phyloP scores from a whole-genome alignment of 2,888 invertebrate genomes.

The Trissonchulus sp. region DNA sequence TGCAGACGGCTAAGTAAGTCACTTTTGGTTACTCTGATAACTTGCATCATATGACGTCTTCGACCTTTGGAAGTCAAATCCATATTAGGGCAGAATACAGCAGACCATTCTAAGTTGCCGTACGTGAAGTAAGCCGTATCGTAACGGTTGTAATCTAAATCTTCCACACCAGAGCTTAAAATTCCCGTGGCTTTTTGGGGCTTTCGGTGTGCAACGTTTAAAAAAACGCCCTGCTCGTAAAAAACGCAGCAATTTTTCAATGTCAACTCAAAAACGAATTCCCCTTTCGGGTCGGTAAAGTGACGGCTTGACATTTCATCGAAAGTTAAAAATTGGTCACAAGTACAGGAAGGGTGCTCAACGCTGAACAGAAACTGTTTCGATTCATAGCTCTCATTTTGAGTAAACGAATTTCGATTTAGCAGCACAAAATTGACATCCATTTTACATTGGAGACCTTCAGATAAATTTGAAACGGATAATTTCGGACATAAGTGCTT shows the following conservation, averaged over 20 bases:
- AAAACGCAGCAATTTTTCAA: slow-evolving; percentile 69
- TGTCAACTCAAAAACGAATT: slow-evolving; percentile 70
- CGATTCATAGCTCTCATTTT: slow-evolving; percentile 62
- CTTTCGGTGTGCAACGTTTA: background rate
- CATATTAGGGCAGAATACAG: slow-evolving; percentile 52
- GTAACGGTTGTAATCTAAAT: background rate
- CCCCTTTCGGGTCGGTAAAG: background rate
- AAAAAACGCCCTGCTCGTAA: slow-evolving; percentile 65
- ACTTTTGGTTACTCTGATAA: slow-evolving; percentile 66
- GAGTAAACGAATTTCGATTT: slow-evolving; percentile 73
- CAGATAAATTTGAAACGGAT: slow-evolving; percentile 69
- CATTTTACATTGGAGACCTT: slow-evolving; percentile 68
- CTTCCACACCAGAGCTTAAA: slow-evolving; percentile 20
- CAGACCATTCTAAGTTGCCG: slow-evolving; percentile 75
- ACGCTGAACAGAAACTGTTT: background rate
- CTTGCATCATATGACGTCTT: slow-evolving; percentile 24
- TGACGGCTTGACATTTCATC: slow-evolving; percentile 46
- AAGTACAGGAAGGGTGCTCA: background rate
- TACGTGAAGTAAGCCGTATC: slow-evolving; percentile 66
- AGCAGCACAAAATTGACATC: slow-evolving; percentile 74
- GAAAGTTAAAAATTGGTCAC: slow-evolving; percentile 49
- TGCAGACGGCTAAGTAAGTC: slow-evolving; percentile 71
- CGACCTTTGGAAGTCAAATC: slow-evolving; percentile 28
- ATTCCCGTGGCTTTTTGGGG: background rate
- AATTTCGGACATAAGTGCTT: slow-evolving; percentile 70